Evolutionary conservation across 2,797 vertebrate genomes (phyloP), one percentile per base, ranked within the genome.

Genomic region (Cetoscarus ocellatus): DNA sequence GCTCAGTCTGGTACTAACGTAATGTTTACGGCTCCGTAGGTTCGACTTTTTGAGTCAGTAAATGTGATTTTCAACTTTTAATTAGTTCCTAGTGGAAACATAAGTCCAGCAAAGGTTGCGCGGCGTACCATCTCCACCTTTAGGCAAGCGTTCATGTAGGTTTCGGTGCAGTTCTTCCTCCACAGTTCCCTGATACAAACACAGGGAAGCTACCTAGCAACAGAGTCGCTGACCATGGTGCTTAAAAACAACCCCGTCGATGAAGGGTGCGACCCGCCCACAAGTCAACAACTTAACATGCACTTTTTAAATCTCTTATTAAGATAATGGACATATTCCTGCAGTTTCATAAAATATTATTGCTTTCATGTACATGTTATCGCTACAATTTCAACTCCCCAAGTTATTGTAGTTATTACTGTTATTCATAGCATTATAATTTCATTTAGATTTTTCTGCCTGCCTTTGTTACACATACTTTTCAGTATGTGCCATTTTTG

Each of bases 151-250:
- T 68, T 68, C 38, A 19, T 8, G 6, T 10, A 17, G 53, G 62
- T 67, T 78, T 80, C 47, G 34, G 34, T 47, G 63, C 45, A 10
- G 47, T 15, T 79, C 68, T 64, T 80, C 67, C 65, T 66, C 51
- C 40, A 12, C 52, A 19, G 45, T 53, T 64, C 44, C 55, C 67
- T 57, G 67, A 72, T 45, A 70, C 85, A 87, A 90, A 86, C 91
- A 89, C 45, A 40, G 12, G 0, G 54, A 45, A 40, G 86, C 81
- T 82, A 68, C 92, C 75, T 87, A 89, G 89, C 88, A 91, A 92
- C 89, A 52, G 81, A 77, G 91, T 84, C 91, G 91, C 92, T 93
- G 92, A 43, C 92, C 92, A 54, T 92, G 91, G 92, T 93, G 87
- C 92, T 93, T 80, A 86, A 86, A 64, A 57, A 53, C 72, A 50